Percentiles rank a stretch among this genome's conserved stretches.
These are phyloP conservation scores for Lynx canadensis DNA, from an alignment of 2,113 vertebrate species.

Conservation along the genomic window DNA sequence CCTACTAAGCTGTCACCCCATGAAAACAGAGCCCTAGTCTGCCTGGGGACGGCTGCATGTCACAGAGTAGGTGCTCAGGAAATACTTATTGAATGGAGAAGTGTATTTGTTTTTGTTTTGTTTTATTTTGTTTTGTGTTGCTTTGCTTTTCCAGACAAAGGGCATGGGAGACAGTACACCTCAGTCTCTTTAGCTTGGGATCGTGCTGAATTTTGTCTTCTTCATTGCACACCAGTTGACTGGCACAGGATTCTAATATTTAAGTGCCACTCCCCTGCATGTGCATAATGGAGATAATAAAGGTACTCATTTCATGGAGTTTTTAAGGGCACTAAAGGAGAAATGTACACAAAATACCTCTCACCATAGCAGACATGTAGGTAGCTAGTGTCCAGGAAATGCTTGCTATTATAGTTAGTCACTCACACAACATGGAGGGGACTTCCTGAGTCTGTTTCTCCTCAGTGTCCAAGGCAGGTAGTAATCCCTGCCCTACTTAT, in stretches of 20 bases:
- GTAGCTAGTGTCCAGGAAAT: neutral
- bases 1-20: neutral
- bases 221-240: neutral
- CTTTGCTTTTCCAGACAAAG: neutral
- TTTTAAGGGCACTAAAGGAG: neutral
- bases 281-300: neutral
- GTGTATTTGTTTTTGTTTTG: neutral
- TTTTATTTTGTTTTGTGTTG: neutral
- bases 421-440: no score
- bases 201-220: neutral
- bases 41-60: neutral
- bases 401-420: neutral
- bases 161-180: neutral
- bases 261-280: neutral
- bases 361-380: neutral
- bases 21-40: neutral
- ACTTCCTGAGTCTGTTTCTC: neutral
- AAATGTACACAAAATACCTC: neutral
- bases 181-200: neutral
- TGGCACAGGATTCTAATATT: neutral
- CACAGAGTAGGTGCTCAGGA: neutral
- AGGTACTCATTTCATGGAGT: neutral
- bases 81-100: neutral
- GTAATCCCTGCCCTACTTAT: neutral
- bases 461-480: neutral